A percentile compares a stretch with the other conserved stretches of the same genome.
phyloP scores from a whole-genome alignment of 1,140 invertebrate species.

The Leguminivora glycinivorella region DNA sequence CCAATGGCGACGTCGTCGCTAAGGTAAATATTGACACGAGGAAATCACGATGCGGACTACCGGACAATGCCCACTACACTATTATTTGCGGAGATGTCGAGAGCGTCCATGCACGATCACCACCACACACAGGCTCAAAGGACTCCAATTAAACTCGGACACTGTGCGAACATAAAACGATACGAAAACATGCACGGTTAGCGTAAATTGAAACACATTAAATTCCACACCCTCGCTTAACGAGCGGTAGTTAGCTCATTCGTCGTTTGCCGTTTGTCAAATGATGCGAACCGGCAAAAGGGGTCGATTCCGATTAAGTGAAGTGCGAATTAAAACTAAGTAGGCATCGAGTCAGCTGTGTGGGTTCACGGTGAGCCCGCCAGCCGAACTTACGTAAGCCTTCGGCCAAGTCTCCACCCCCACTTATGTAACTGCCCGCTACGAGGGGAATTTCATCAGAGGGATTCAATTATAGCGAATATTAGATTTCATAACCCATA shows the following conservation, averaged over 20 bases:
- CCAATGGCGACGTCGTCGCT: conserved; percentile 48
- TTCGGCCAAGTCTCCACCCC: conserved; percentile 54
- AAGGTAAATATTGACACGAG: conserved; percentile 66
- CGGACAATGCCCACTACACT: conserved; percentile 41
- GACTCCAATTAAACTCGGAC: conserved; percentile 2
- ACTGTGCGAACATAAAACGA: conserved; percentile 17
- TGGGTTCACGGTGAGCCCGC: conserved; percentile 41
- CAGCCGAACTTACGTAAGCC: conserved; percentile 72
- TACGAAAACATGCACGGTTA: conserved; percentile 32
- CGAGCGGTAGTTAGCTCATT: conserved; percentile 34
- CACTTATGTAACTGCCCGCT: conserved; percentile 70
- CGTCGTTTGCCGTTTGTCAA: conserved; percentile 29
- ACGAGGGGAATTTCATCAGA: conserved; percentile 53
- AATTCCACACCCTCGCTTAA: conserved; percentile 31
- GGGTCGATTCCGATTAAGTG: conserved; percentile 30
- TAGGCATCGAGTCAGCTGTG: conserved; percentile 34
- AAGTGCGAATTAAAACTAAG: conserved; percentile 38
- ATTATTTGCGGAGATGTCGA: conserved; percentile 53
- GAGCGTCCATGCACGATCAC: conserved; percentile 34
- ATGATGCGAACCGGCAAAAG: background rate
- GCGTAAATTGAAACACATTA: conserved; percentile 34
- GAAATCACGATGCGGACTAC: conserved; percentile 33
- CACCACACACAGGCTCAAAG: conserved; percentile 29
- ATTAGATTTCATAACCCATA: conserved; percentile 35
- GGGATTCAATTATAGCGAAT: conserved; percentile 48